A percentile compares a stretch with the other conserved stretches of the same genome.
These are phyloP conservation scores for Cephus spinipes DNA, from an alignment of 2,888 invertebrate species.

Conservation along the genomic window DNA sequence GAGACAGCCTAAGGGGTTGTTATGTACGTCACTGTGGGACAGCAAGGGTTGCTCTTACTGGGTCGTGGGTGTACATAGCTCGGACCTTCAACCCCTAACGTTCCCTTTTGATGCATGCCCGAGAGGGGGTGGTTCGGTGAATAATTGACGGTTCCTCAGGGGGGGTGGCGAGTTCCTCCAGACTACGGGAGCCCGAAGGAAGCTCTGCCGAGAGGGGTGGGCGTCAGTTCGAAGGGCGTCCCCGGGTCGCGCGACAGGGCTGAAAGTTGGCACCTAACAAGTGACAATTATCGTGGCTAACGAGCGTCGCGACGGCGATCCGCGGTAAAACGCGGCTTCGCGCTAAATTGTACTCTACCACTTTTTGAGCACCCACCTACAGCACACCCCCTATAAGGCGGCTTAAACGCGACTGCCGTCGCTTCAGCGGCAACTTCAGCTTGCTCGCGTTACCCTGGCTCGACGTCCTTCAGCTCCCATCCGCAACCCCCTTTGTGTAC, in stretches of 20 bases:
- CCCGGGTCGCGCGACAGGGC: conserved; percentile 18
- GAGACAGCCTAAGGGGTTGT: background rate
- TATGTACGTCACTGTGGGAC: background rate
- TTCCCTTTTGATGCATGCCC: background rate
- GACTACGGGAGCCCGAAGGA: background rate
- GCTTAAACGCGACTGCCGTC: too few relatives aligned
- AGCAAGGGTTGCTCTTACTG: background rate
- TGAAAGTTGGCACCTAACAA: conserved; percentile 48
- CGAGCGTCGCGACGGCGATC: conserved; percentile 33
- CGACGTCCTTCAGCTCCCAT: too few relatives aligned
- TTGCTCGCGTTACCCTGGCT: too few relatives aligned
- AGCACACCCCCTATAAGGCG: too few relatives aligned
- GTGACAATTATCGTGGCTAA: conserved; percentile 56
- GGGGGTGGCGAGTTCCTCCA: background rate
- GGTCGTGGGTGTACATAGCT: background rate
- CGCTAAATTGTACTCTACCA: background rate
- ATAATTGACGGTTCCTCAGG: background rate
- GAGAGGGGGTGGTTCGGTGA: background rate
- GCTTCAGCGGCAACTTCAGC: too few relatives aligned
- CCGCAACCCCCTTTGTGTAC: too few relatives aligned
- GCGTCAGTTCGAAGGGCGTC: conserved; percentile 21
- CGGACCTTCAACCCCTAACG: background rate
- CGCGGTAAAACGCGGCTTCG: background rate
- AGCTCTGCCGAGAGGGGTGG: conserved; percentile 36
- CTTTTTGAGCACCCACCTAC: background rate